Percentiles rank a stretch among this genome's conserved stretches.
These are phyloP conservation scores for Sebastes hubbsi DNA, from an alignment of 2,797 vertebrate genomes.

Conservation along the genomic window DNA sequence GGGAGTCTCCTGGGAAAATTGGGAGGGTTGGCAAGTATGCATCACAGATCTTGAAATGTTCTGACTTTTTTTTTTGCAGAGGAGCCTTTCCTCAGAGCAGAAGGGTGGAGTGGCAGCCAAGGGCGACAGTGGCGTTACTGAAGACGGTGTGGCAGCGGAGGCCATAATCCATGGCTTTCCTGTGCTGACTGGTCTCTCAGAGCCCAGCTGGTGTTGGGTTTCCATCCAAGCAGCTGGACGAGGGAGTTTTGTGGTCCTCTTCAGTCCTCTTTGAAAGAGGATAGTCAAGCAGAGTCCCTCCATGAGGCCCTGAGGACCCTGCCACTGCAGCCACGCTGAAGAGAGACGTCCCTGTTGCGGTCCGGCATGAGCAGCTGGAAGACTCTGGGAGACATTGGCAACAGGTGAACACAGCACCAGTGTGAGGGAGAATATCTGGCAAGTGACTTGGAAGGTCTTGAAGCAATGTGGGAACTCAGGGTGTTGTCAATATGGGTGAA, in stretches of 20 bases:
- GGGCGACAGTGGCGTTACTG: constrained; percentile 46
- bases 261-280: constrained; percentile 74
- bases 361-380: constrained; percentile 51
- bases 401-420: constrained; percentile 51
- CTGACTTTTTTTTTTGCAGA: constrained; percentile 17
- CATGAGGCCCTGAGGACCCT: constrained; percentile 64
- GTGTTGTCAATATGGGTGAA: constrained; percentile 44
- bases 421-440: constrained; percentile 41
- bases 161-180: constrained; percentile 76
- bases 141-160: constrained; percentile 56
- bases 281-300: constrained; percentile 65
- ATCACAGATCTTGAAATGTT: constrained; percentile 16
- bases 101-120: constrained; percentile 37
- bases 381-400: constrained; percentile 36
- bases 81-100: constrained; percentile 7
- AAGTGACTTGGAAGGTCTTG: constrained; percentile 46
- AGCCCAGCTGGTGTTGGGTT: constrained; percentile 74
- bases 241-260: constrained; percentile 61
- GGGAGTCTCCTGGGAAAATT: no score
- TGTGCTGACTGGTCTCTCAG: constrained; percentile 57
- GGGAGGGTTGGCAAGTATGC: no score
- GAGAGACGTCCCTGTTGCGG: constrained; percentile 24
- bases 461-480: constrained; percentile 52
- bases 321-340: constrained; percentile 27
- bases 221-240: constrained; percentile 72